These are phyloP conservation scores for Mugil cephalus DNA, from an alignment of 2,113 vertebrate genomes.

Conservation along the genomic window DNA sequence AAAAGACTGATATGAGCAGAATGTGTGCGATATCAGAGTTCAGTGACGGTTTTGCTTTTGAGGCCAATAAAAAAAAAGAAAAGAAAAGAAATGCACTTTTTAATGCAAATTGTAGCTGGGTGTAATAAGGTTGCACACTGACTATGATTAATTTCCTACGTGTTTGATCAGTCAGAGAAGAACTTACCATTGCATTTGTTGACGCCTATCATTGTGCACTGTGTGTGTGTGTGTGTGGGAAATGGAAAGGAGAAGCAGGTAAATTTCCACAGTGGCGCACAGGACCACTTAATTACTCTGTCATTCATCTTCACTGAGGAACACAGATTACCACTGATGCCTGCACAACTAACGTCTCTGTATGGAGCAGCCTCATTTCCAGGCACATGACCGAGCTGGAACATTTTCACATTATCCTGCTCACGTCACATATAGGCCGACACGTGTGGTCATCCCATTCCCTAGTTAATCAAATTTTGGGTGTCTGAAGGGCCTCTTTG, in stretches of 20 bases:
- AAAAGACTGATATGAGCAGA: not conserved
- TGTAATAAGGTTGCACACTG: not conserved
- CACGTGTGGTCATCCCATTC: conserved; percentile 14
- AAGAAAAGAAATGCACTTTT: no score
- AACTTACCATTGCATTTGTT: conserved; percentile 28
- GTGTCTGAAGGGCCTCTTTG: not conserved
- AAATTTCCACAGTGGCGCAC: conserved; percentile 43
- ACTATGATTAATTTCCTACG: conserved; percentile 35
- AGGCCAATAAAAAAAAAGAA: not conserved
- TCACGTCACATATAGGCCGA: conserved; percentile 25
- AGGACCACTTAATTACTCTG: conserved; percentile 12
- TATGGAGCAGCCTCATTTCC: conserved; percentile 45
- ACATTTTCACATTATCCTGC: conserved; percentile 39
- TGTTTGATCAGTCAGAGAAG: not conserved
- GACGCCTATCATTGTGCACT: not conserved
- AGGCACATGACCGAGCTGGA: conserved; percentile 36
- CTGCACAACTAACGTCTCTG: conserved; percentile 7
- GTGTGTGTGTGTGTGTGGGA: not conserved
- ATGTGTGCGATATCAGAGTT: not conserved
- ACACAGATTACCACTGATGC: conserved; percentile 15
- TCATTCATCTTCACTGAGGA: conserved; percentile 20
- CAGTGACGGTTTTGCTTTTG: not conserved
- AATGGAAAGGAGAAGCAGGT: conserved; percentile 23
- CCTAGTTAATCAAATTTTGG: conserved; percentile 28
- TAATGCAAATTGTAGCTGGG: not conserved